Evolutionary conservation across 2,113 vertebrate genomes (phyloP), one percentile per base, ranked within the genome.

Genomic region (Phalacrocorax aristotelis): DNA sequence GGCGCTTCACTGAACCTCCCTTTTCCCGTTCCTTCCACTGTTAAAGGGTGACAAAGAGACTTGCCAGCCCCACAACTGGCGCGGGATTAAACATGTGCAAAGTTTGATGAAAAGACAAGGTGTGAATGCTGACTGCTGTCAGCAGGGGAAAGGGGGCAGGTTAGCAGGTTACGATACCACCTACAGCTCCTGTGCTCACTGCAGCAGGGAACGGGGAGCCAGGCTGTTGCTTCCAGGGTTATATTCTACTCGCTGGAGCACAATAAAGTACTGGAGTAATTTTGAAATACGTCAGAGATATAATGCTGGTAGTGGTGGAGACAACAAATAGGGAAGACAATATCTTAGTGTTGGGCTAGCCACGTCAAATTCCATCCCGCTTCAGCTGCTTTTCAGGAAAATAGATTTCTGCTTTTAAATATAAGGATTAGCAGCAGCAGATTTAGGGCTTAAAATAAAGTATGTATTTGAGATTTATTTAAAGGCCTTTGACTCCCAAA

Each of bases 391-490:
- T 93, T 97, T 80, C 65, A 65, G 94, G 94, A 96, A 97, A 97
- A 89, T 81, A 88, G 81, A 89, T 96, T 96, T 97, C 90, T 94
- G 92, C 68, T 78, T 96, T 93, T 94, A 96, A 96, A 95, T 85
- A 90, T 77, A 68, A 92, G 95, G 96, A 96, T 97, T 97, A 97
- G 90, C 90, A 96, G 89, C 90, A 96, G 93, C 68, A 96, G 93
- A 97, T 97, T 97, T 97, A 95, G 64, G 49, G 95, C 96, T 97
- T 97, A 97, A 94, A 96, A 96, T 88, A 88, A 94, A 94, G 93
- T 91, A 96, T 58, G 95, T 77, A 95, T 94, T 96, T 89, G 83
- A 97, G 97, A 97, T 97, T 97, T 96, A 97, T 97, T 97, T 94
- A 88, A 93, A 69, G 81, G 84, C 91, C 95, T 97, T 97, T 97